Evolutionary conservation across 2,888 invertebrate species (phyloP).

Genomic region (Alcis repandata): DNA sequence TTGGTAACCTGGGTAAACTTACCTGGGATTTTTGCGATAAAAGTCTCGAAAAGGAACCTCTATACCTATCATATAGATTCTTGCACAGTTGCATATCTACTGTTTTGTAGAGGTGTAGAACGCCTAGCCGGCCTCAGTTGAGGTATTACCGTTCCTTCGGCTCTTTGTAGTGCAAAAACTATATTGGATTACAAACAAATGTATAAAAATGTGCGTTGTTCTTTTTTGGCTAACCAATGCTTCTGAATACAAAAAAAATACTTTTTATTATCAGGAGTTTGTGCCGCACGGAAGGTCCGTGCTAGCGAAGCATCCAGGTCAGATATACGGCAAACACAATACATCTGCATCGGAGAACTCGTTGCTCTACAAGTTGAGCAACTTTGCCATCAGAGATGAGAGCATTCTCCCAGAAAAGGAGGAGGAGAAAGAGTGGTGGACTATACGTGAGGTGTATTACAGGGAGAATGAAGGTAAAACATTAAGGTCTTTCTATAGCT

Average conservation of each 20-base stretch:
- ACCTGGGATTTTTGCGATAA: too few relatives aligned
- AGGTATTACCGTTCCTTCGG: too few relatives aligned
- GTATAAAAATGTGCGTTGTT: too few relatives aligned
- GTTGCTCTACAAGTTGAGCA: slow-evolving; percentile 90
- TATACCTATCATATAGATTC: too few relatives aligned
- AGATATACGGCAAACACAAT: slow-evolving; percentile 84
- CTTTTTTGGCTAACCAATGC: too few relatives aligned
- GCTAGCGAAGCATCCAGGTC: slow-evolving; percentile 91
- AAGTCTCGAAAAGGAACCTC: too few relatives aligned
- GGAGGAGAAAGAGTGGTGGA: slow-evolving; percentile 86
- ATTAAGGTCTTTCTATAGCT: slow-evolving; percentile 4
- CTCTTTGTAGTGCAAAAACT: too few relatives aligned
- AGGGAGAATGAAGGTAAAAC: slow-evolving; percentile 62
- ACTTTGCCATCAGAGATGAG: slow-evolving; percentile 91
- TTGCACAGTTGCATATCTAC: too few relatives aligned
- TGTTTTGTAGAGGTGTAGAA: too few relatives aligned
- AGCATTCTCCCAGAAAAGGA: slow-evolving; percentile 87
- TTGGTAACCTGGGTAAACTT: too few relatives aligned
- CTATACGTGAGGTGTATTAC: slow-evolving; percentile 76
- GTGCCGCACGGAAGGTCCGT: slow-evolving; percentile 95
- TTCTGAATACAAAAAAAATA: slow-evolving; percentile 5
- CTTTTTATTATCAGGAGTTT: slow-evolving; percentile 89
- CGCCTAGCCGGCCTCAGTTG: too few relatives aligned
- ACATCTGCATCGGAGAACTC: slow-evolving; percentile 88
- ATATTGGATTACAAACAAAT: too few relatives aligned